Evolutionary conservation across 2,113 vertebrate species (phyloP).

Genomic region (Hyperoodon ampullatus): DNA sequence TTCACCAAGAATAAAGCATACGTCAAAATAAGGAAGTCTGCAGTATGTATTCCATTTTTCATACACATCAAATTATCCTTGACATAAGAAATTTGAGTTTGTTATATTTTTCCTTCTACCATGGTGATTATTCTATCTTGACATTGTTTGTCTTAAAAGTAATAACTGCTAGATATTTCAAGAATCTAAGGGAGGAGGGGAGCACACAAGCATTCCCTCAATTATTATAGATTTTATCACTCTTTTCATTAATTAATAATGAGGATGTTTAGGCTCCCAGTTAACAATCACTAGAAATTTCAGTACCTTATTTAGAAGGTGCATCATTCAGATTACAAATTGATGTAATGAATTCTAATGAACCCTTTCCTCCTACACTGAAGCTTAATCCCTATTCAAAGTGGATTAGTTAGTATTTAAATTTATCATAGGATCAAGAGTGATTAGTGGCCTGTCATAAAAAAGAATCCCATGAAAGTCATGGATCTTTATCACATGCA

Average conservation of each 20-base stretch:
- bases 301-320: conserved; percentile 69
- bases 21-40: conserved; percentile 74
- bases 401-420: conserved; percentile 88
- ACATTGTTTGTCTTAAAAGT: conserved; percentile 64
- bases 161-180: conserved; percentile 38
- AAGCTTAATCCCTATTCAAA: conserved; percentile 87
- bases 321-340: conserved; percentile 82
- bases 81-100: conserved; percentile 62
- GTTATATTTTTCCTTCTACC: conserved; percentile 17
- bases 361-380: conserved; percentile 75
- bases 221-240: conserved; percentile 52
- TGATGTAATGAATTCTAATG: conserved; percentile 87
- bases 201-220: not conserved
- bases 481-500: conserved; percentile 64
- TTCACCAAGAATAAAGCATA: conserved; percentile 61
- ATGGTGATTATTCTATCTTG: conserved; percentile 43
- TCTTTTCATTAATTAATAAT: conserved; percentile 72
- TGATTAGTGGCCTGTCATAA: conserved; percentile 80
- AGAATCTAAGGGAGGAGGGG: conserved; percentile 31
- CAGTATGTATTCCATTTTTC: conserved; percentile 66
- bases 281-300: conserved; percentile 74
- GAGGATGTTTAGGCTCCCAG: conserved; percentile 68
- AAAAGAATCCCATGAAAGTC: conserved; percentile 76
- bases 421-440: conserved; percentile 85
- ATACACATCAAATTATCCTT: conserved; percentile 60